A percentile compares a stretch with the other conserved stretches of the same genome.
These are phyloP conservation scores for Malthinus seriepunctatus DNA, from an alignment of 2,888 invertebrate genomes.

Conservation along the genomic window DNA sequence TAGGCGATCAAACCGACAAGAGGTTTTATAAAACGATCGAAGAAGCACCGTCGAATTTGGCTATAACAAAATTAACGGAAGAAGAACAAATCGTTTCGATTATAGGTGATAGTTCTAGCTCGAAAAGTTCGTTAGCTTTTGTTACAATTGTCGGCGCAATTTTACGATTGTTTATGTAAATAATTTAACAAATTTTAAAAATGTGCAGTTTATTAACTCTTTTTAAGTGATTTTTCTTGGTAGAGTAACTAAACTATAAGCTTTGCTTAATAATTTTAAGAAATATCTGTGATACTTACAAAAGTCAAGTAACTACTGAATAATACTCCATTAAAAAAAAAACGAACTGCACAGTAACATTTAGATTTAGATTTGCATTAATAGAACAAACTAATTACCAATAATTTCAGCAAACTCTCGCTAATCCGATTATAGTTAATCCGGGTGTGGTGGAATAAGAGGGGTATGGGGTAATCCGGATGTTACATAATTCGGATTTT, in stretches of 20 bases:
- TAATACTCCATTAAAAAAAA: slow-evolving; percentile 11
- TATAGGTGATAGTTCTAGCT: slow-evolving; percentile 44
- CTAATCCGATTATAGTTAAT: no score
- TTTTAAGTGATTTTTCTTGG: neutral
- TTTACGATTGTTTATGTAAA: slow-evolving; percentile 40
- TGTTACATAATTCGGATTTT: no score
- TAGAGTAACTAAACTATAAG: slow-evolving; percentile 11
- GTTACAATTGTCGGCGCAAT: slow-evolving; percentile 12
- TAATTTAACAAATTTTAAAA: slow-evolving; percentile 20
- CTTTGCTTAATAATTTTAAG: slow-evolving; percentile 34
- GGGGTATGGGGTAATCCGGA: no score
- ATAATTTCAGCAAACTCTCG: no score
- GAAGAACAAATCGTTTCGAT: slow-evolving; percentile 51
- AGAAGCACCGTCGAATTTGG: slow-evolving; percentile 36
- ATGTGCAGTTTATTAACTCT: slow-evolving; percentile 33
- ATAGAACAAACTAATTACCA: no score
- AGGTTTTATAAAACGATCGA: slow-evolving; percentile 37
- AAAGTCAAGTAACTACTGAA: slow-evolving; percentile 20
- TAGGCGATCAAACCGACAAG: slow-evolving; percentile 50
- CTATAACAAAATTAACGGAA: slow-evolving; percentile 36
- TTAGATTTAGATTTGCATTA: slow-evolving; percentile 1
- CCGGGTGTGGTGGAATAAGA: no score
- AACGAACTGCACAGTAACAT: slow-evolving; percentile 18
- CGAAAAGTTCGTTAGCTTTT: slow-evolving; percentile 1
- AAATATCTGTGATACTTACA: slow-evolving; percentile 43